Percentiles rank a stretch among this genome's conserved stretches.
Evolutionary conservation across 1,140 invertebrate species (phyloP).

Genomic region (Eupeodes corollae): DNA sequence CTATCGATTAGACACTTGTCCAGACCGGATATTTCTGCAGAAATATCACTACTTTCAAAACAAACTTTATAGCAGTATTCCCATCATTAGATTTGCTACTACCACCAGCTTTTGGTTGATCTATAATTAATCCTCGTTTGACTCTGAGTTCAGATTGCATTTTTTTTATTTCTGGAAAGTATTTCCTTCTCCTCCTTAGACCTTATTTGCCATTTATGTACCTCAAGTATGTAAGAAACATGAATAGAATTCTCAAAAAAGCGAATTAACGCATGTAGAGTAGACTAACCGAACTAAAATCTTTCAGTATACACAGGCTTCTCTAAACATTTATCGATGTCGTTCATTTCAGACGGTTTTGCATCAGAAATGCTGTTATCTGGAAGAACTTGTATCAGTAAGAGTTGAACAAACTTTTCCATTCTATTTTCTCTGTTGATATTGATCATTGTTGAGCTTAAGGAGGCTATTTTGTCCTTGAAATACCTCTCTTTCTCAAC

Average conservation of each 20-base stretch:
- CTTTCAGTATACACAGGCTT: too few relatives aligned
- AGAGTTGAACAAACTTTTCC: too few relatives aligned
- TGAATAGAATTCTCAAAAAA: too few relatives aligned
- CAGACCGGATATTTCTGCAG: slow-evolving; percentile 21
- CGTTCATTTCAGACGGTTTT: neutral
- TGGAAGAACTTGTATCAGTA: neutral
- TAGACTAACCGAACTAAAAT: slow-evolving; percentile 11
- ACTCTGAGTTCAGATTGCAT: too few relatives aligned
- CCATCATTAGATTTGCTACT: slow-evolving; percentile 29
- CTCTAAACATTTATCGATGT: too few relatives aligned
- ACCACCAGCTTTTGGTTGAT: slow-evolving; percentile 15
- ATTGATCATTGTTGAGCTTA: too few relatives aligned
- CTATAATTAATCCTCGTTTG: slow-evolving; percentile 9
- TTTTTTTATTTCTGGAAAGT: too few relatives aligned
- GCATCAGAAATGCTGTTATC: neutral
- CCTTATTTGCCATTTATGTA: slow-evolving; percentile 14
- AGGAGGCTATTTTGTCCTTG: too few relatives aligned
- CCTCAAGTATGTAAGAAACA: slow-evolving; percentile 15
- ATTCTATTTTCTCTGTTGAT: too few relatives aligned
- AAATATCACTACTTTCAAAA: slow-evolving; percentile 21
- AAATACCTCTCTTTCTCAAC: too few relatives aligned
- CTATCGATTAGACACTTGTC: slow-evolving; percentile 10
- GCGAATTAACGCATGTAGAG: slow-evolving; percentile 15
- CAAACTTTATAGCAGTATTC: slow-evolving; percentile 30
- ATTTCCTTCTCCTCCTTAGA: too few relatives aligned